Evolutionary conservation across 1,140 invertebrate genomes (phyloP), one percentile per base, ranked within the genome.

Genomic region (Hydropsyche tenuis): DNA sequence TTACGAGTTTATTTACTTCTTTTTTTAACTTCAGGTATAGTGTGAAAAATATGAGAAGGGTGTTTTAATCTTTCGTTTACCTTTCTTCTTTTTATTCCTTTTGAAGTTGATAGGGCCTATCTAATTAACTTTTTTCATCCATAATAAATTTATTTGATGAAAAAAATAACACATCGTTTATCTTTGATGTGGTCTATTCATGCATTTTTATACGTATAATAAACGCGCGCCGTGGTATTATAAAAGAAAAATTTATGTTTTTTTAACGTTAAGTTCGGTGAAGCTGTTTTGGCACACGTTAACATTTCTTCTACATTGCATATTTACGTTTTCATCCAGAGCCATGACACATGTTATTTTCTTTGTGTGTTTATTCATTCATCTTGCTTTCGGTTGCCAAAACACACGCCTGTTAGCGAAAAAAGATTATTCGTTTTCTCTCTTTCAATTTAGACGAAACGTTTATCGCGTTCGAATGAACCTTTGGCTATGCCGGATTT

Each of bases 271-370:
- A 60, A 60, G 22, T 60, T 27, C 18, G 23, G 16, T 60, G 22
- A 60, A 60, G 56, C 56, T 66, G 27, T 76, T 75, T 75, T 73
- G 74, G 53, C 74, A 72, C 62, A 72, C 69, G 37, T 62, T 45
- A 42, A 23, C 43, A 53, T 45, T 30, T 46, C 12, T 62, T 62
- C 42, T 22, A 60, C 69, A 60, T 42, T 71, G 37, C 51, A 65
- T 56, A 71, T 71, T 71, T 56, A 56, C 51, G 23, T 37, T 72
- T 56, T 72, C 70, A 43, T 20, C 56, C 48, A 45, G 70, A 72
- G 62, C 60, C 63, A 27, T 71, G 46, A 73, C 68, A 73, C 51
- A 72, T 71, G 71, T 70, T 71, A 23, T 76, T 53, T 71, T 71
- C 14, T 73, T 62, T 56, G 23, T 74, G 63, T 73, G 60, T 76